Evolutionary conservation across 2,888 invertebrate genomes (phyloP).

Genomic region (Nesidiocoris tenuis): DNA sequence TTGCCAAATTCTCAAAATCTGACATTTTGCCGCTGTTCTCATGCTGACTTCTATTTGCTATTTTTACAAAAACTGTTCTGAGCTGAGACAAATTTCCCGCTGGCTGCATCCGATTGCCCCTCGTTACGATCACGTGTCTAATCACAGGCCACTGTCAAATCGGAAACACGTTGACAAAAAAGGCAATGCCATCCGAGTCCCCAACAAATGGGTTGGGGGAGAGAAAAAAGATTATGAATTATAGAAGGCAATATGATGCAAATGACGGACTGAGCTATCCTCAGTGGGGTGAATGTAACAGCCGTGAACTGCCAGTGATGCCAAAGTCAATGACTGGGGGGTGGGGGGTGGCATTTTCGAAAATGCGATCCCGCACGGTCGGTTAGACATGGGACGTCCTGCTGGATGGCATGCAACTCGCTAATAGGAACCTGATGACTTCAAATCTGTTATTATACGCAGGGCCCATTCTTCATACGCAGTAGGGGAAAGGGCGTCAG

Average conservation of each 20-base stretch:
- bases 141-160: background rate
- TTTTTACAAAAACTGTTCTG: too few species aligned
- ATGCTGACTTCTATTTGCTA: too few species aligned
- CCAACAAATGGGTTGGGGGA: background rate
- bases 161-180: background rate
- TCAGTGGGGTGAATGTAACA: conserved; percentile 9
- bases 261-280: conserved; percentile 18
- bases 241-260: conserved; percentile 28
- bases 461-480: background rate
- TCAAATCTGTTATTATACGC: conserved; percentile 12
- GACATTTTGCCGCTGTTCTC: too few species aligned
- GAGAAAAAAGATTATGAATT: conserved; percentile 27
- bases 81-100: background rate
- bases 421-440: conserved; percentile 37
- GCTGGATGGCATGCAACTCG: background rate
- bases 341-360: background rate
- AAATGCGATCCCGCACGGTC: background rate
- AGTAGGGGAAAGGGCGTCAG: conserved; percentile 10
- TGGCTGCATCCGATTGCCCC: background rate
- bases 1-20: too few species aligned
- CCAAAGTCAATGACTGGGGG: too few species aligned
- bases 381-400: background rate
- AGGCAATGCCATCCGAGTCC: background rate
- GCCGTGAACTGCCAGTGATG: conserved; percentile 9
- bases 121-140: background rate